Conservation (phyloP, 2,797 vertebrate genomes). For the Danio kyathit region DNA sequence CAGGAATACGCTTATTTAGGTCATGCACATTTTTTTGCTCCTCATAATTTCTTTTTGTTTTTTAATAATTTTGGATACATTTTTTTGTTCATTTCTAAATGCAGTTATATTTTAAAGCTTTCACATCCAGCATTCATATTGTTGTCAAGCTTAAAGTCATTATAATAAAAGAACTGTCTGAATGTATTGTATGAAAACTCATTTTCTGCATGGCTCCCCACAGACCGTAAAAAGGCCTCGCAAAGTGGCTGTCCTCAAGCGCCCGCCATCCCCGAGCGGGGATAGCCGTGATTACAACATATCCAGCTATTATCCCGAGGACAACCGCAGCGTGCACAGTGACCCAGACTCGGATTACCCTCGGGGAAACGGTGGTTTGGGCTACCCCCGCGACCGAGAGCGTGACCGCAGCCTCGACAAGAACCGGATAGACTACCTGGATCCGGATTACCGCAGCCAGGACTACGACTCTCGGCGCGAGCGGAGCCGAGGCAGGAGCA, state of each 20-base stretch:
- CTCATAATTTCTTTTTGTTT: too few species aligned
- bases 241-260: slow-evolving; percentile 80
- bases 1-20: too few species aligned
- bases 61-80: too few species aligned
- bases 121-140: not conserved
- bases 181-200: too few species aligned
- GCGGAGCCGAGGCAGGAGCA: slow-evolving; percentile 76
- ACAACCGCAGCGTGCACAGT: slow-evolving; percentile 79
- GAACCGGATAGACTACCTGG: slow-evolving; percentile 67
- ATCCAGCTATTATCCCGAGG: slow-evolving; percentile 85
- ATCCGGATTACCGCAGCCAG: slow-evolving; percentile 74
- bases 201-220: not conserved
- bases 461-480: slow-evolving; percentile 71
- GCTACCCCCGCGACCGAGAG: slow-evolving; percentile 73
- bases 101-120: too few species aligned
- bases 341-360: slow-evolving; percentile 85
- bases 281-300: slow-evolving; percentile 82
- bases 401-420: slow-evolving; percentile 78
- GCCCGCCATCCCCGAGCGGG: slow-evolving; percentile 77
- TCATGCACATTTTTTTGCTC: too few species aligned
- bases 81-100: not conserved
- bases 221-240: slow-evolving; percentile 93
- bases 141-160: too few species aligned
- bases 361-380: slow-evolving; percentile 74
- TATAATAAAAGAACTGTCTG: not conserved